phyloP scores from a whole-genome alignment of 2,113 vertebrate species.

The Syngnathus scovelli region DNA sequence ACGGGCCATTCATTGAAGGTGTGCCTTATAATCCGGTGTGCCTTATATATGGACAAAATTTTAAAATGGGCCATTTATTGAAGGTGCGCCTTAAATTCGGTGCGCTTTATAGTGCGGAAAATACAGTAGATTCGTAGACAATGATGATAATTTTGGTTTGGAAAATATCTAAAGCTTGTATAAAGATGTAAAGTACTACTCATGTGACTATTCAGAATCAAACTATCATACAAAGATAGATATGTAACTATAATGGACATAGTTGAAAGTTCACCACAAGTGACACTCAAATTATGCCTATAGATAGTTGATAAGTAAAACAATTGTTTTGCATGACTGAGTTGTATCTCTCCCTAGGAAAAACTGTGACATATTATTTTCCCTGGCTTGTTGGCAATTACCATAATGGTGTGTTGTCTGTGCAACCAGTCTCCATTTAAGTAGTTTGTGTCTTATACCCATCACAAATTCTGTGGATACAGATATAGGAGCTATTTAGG shows the following conservation, averaged over 20 bases:
- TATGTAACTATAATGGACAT: neutral
- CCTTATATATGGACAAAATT: too few species aligned
- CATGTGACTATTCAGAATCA: neutral
- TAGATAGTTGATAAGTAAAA: constrained; percentile 32
- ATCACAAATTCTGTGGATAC: constrained; percentile 11
- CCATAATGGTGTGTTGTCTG: constrained; percentile 38
- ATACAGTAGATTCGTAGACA: neutral
- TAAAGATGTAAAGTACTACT: neutral
- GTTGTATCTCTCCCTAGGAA: constrained; percentile 27
- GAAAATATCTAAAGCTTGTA: neutral
- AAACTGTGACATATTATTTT: constrained; percentile 48
- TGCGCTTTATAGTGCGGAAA: too few species aligned
- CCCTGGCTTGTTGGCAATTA: constrained; percentile 60
- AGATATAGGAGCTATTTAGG: constrained; percentile 26
- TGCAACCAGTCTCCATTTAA: constrained; percentile 43
- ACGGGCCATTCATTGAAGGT: too few species aligned
- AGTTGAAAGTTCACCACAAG: constrained; percentile 9
- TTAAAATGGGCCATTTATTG: too few species aligned
- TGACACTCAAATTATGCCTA: constrained; percentile 61
- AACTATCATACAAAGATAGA: neutral
- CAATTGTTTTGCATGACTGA: too few species aligned
- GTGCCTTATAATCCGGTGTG: too few species aligned
- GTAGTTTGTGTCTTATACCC: constrained; percentile 17
- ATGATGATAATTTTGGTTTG: neutral
- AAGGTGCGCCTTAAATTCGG: too few species aligned